Evolutionary conservation across 1,140 invertebrate genomes (phyloP), one percentile per base, ranked within the genome.

Genomic region (Rhysida immarginata): DNA sequence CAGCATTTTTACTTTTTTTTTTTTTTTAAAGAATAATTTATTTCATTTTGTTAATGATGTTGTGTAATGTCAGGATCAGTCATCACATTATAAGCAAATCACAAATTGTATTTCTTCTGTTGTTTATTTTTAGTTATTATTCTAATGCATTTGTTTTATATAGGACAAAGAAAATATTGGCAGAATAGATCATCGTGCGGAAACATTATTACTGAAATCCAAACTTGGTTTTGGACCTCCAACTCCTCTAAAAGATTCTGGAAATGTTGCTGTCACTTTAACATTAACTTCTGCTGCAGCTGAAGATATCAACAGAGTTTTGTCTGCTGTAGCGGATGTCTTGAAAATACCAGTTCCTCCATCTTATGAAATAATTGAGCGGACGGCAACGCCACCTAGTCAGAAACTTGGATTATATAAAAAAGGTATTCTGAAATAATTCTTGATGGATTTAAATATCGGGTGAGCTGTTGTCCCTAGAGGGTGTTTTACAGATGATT

Each of bases 181-280:
- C 13, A 54, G 57, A 2, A 49, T 48, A 8, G 55, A 59, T 41
- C 53, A 55, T 20, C 41, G 67, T 13, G 69, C 51, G 35, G 55
- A 53, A 54, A 43, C 46, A 24, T 18, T 51, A 26, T 57, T 61
- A 13, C 55, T 65, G 41, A 64, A 63, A 54, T 60, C 60, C 25
- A 60, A 62, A 42, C 46, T 63, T 24, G 65, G 66, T 2, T 27
- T 59, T 24, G 78, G 77, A 71, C 76, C 70, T 69, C 73, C 72
- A 62, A 72, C 74, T 68, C 79, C 76, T 58, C 71, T 78, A 63
- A 82, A 78, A 68, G 83, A 84, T 63, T 79, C 78, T 56, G 85
- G 83, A 61, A 88, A 94, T 73, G 85, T 96, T 44, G 90, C 89
- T 23, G 89, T 96, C 13, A 95, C 91, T 3, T 72, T 97, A 58